Evolutionary conservation across 2,888 invertebrate species (phyloP).

Genomic region (Hartigia nigra): DNA sequence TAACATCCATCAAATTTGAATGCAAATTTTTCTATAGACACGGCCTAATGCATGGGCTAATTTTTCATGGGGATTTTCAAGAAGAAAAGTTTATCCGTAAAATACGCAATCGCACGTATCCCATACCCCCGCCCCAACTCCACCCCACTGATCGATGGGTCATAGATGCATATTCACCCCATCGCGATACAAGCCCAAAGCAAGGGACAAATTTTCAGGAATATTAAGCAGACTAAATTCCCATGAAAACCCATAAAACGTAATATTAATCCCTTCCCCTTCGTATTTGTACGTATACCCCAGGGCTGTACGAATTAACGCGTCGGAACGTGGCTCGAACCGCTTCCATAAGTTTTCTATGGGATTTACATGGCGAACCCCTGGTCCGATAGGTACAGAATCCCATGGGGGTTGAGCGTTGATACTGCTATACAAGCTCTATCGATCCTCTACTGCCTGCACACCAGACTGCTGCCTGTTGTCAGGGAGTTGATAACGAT

Average conservation of each 20-base stretch:
- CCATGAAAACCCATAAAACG: not conserved
- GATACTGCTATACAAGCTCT: constrained; percentile 57
- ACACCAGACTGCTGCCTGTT: constrained; percentile 53
- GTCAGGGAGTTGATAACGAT: constrained; percentile 58
- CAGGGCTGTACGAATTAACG: constrained; percentile 27
- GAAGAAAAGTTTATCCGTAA: not conserved
- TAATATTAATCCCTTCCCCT: not conserved
- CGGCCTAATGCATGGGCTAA: not conserved
- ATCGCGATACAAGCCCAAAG: not conserved
- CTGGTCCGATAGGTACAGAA: not conserved
- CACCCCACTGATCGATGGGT: not conserved
- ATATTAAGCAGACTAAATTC: not conserved
- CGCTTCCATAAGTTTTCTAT: constrained; percentile 1
- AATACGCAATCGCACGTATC: too few species aligned
- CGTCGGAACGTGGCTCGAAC: constrained; percentile 21
- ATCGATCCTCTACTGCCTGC: constrained; percentile 51
- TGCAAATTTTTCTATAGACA: not conserved
- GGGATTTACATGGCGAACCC: not conserved
- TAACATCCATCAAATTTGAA: not conserved
- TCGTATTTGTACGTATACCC: not conserved
- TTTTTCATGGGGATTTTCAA: not conserved
- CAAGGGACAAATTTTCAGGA: not conserved
- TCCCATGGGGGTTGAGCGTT: constrained; percentile 50
- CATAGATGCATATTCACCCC: not conserved
- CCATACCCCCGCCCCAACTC: too few species aligned